Base-by-base conservation (phyloP, 2,888 invertebrate genomes). In the Folsomia candida region DNA sequence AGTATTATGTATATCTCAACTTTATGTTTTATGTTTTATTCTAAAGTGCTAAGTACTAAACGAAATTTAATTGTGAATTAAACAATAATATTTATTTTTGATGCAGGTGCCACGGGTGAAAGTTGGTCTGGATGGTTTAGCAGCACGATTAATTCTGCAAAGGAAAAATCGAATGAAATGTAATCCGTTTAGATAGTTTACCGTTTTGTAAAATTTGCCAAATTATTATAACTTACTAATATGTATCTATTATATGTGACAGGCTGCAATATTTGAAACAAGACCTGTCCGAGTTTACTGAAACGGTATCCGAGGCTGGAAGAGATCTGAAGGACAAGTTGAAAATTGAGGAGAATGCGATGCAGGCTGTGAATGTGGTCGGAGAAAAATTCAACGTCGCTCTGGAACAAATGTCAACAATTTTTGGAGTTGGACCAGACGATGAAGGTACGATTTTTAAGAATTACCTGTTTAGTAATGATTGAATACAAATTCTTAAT, bases 401-500 rank as follows among this genome's bases (percentile, higher is more conserved):
- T 3, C 51, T 80, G 69, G 79, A 79, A 65, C 80, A 79, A 70
- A 77, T 80, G 72, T 78, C 78, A 3, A 76, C 78, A 1, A 79
- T 80, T 54, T 80, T 79, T 72, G 80, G 79, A 18, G 78, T 80
- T 18, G 80, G 76, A 47, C 80, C 80, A 1, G 80, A 80, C 68
- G 80, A 79, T 71, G 77, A 76, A 51, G 78, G 54, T 54, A 4
- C 14, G 37, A 54, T 54, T 14, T 4, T 14, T 54, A 20, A 63
- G 27, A 54, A 54, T 54, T 54, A 20, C 47, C 47, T n/a, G n/a
- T n/a, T n/a, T n/a, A n/a, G n/a, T n/a, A n/a, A n/a, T n/a, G n/a
- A n/a, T n/a, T n/a, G n/a, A n/a, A n/a, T n/a, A n/a, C n/a, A n/a
- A n/a, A n/a, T n/a, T n/a, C n/a, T n/a, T n/a, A n/a, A n/a, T n/a